Evolutionary conservation across 2,797 vertebrate genomes (phyloP).

Genomic region (Micropoecilia bifurca): DNA sequence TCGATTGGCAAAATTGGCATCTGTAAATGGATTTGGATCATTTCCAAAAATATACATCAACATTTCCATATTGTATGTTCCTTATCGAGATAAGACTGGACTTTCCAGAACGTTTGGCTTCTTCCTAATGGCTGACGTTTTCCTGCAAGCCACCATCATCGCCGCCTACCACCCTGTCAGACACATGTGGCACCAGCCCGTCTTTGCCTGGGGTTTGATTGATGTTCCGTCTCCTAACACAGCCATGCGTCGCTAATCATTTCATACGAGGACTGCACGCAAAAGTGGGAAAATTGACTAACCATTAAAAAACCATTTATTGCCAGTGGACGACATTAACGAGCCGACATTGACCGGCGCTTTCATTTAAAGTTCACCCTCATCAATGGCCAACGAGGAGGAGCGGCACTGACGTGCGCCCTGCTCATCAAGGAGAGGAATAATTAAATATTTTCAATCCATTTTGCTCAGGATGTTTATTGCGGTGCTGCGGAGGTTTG

Average conservation of each 20-base stretch:
- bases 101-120: not conserved
- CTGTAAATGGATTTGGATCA: not conserved
- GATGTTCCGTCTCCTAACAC: conserved; percentile 67
- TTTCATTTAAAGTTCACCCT: conserved; percentile 57
- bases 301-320: conserved; percentile 74
- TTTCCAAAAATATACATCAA: not conserved
- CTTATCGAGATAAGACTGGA: not conserved
- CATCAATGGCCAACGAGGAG: conserved; percentile 36
- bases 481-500: conserved; percentile 14
- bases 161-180: conserved; percentile 39
- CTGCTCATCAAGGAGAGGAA: conserved; percentile 19
- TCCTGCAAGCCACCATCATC: conserved; percentile 28
- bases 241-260: conserved; percentile 76
- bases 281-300: conserved; percentile 70
- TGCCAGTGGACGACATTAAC: conserved; percentile 60
- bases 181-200: conserved; percentile 66
- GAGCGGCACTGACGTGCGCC: conserved; percentile 2
- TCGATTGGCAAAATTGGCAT: not conserved
- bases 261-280: conserved; percentile 62
- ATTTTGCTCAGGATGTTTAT: not conserved
- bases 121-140: not conserved
- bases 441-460: conserved; percentile 29
- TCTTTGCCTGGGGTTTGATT: conserved; percentile 72
- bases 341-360: conserved; percentile 61
- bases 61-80: not conserved